Evolutionary conservation across 2,888 invertebrate species (phyloP), one percentile per base, ranked within the genome.

Genomic region (Campoplex nolae): DNA sequence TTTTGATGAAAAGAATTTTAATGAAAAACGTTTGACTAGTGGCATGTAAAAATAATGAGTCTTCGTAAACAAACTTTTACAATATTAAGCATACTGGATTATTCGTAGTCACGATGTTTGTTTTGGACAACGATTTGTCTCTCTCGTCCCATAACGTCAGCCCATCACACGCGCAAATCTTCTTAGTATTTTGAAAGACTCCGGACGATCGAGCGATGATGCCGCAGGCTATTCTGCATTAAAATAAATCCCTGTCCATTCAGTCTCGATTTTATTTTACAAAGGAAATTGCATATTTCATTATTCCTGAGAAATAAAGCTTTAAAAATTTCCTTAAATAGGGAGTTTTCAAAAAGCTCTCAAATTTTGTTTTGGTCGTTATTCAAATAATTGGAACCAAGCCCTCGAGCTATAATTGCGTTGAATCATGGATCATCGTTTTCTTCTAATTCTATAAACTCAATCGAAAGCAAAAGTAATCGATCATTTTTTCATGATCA

Each of bases 121-220:
- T 86, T 35, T 95, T 95, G 76, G 95, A 95, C 28, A 95, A 91
- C 0, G 96, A 96, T 71, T 95, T 95, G 86, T 96, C 96, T 70
- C 96, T 95, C 94, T 98, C 98, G 93, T 98, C 98, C 98, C 98
- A 98, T 13, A 98, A 95, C 0, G 97, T 97, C 0, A 97, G 96
- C 0, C 98, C 98, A 95, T 98, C 98, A 94, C 98, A 98, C 1
- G 97, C 97, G 95, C 98, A 98, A 79, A 98, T 97, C 16, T 97
- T 96, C 92, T 98, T 98, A 1, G 97, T 96, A 93, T 98, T 98
- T 94, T 98, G 96, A 92, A 98, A 97, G 11, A 98, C 95, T 0
- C 98, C 98, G 0, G 98, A 97, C 0, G 98, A 97, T 51, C 98
- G 96, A 0, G 98, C 98, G 90, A 98, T 98, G 13, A 98, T 96